phyloP scores from a whole-genome alignment of 2,888 invertebrate species.

The Hedya salicella region DNA sequence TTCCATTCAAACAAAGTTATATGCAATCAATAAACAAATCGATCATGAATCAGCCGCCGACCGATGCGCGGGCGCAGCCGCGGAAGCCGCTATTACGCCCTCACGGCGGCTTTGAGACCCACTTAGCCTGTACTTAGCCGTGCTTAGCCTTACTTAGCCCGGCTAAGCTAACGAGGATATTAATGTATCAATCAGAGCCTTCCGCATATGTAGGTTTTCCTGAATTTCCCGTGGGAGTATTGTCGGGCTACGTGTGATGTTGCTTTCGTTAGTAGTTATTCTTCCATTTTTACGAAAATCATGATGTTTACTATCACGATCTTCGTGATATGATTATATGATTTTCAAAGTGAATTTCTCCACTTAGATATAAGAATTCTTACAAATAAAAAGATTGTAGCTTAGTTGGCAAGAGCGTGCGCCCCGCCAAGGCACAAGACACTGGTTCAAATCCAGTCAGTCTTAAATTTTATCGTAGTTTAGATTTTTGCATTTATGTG shows the following conservation, averaged over 20 bases:
- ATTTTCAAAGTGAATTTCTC: no score
- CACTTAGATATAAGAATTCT: no score
- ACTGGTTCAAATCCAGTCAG: no score
- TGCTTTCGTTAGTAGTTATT: slow-evolving; percentile 2
- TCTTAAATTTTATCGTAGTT: no score
- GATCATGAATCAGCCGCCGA: slow-evolving; percentile 46
- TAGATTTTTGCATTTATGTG: no score
- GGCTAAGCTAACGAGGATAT: slow-evolving; percentile 17
- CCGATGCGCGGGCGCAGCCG: slow-evolving; percentile 55
- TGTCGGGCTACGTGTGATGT: background rate
- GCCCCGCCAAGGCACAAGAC: no score
- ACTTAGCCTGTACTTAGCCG: slow-evolving; percentile 49
- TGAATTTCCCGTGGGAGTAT: slow-evolving; percentile 20
- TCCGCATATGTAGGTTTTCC: slow-evolving; percentile 13
- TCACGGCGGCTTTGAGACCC: slow-evolving; percentile 60
- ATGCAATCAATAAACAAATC: slow-evolving; percentile 19
- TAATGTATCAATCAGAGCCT: slow-evolving; percentile 30
- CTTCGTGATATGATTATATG: no score
- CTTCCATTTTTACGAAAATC: no score
- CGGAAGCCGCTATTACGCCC: slow-evolving; percentile 65
- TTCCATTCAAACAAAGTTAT: background rate
- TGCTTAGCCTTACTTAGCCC: slow-evolving; percentile 40
- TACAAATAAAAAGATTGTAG: no score
- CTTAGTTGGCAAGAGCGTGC: no score
- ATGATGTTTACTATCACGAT: no score